phyloP scores from a whole-genome alignment of 2,888 invertebrate species.

The Micropterix aruncella region DNA sequence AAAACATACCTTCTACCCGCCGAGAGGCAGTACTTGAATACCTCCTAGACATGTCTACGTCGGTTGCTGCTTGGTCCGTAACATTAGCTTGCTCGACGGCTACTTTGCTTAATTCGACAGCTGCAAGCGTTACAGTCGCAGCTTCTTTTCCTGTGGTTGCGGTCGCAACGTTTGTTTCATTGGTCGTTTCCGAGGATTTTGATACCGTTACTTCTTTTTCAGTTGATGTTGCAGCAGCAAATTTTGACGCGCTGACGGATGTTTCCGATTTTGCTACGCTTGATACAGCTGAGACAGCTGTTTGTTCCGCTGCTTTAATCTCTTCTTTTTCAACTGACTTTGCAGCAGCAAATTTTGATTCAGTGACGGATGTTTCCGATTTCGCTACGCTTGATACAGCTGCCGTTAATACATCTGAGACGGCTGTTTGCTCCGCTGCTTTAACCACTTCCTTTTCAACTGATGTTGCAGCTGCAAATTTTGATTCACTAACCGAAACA shows the following conservation, averaged over 20 bases:
- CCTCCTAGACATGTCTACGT: slow-evolving; percentile 40
- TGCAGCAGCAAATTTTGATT: slow-evolving; percentile 22
- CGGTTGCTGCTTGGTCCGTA: slow-evolving; percentile 23
- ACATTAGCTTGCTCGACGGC: slow-evolving; percentile 25
- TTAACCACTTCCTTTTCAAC: not conserved
- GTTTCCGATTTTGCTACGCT: slow-evolving; percentile 7
- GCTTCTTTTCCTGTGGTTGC: slow-evolving; percentile 7
- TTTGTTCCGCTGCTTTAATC: slow-evolving; percentile 14
- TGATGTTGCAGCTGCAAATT: slow-evolving; percentile 11
- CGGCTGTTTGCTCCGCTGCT: not conserved
- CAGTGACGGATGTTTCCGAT: slow-evolving; percentile 11
- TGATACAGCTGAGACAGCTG: slow-evolving; percentile 12
- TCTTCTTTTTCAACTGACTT: slow-evolving; percentile 11
- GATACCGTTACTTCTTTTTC: slow-evolving; percentile 14
- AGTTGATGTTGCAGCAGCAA: slow-evolving; percentile 5
- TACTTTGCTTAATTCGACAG: slow-evolving; percentile 15
- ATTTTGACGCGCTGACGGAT: slow-evolving; percentile 6
- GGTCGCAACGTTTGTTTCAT: slow-evolving; percentile 6
- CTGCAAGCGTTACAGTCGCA: slow-evolving; percentile 16
- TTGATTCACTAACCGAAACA: slow-evolving; percentile 12
- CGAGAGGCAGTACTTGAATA: slow-evolving; percentile 46
- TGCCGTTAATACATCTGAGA: slow-evolving; percentile 3
- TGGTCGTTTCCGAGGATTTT: slow-evolving; percentile 2
- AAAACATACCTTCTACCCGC: slow-evolving; percentile 41
- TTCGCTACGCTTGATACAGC: slow-evolving; percentile 5